Percentiles rank a stretch among this genome's conserved stretches.
Conservation (phyloP, 1,140 invertebrate species). For the Leptopilina clavipes region DNA sequence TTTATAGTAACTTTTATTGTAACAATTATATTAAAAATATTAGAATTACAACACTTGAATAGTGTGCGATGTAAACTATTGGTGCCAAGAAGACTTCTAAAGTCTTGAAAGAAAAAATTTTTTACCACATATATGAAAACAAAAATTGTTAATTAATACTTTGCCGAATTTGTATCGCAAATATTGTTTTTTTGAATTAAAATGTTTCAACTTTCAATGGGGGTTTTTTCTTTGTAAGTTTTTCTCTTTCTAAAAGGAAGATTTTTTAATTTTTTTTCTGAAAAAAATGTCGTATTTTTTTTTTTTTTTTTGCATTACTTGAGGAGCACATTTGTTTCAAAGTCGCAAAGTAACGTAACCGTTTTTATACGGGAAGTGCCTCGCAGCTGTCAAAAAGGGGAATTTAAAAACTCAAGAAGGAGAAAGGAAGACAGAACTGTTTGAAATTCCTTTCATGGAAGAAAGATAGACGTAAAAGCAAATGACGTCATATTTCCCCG, state of each 20-base stretch:
- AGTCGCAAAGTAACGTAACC: not conserved
- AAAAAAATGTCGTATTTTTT: too few relatives aligned
- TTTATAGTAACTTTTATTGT: slow-evolving; percentile 14
- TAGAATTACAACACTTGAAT: not conserved
- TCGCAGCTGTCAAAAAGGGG: slow-evolving; percentile 11
- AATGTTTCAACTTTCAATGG: not conserved
- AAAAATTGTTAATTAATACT: not conserved
- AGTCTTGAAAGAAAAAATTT: not conserved
- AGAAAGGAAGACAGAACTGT: not conserved
- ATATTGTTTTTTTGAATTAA: too few relatives aligned
- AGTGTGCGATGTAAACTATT: slow-evolving; percentile 2
- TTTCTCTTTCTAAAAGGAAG: too few relatives aligned
- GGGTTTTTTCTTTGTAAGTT: not conserved
- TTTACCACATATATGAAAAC: not conserved
- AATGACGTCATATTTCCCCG: slow-evolving; percentile 12
- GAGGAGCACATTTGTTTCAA: slow-evolving; percentile 3
- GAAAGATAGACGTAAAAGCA: not conserved
- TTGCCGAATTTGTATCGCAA: too few relatives aligned
- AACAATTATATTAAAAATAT: not conserved
- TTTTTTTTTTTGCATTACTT: not conserved
- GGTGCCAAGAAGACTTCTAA: slow-evolving; percentile 23
- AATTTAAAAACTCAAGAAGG: not conserved
- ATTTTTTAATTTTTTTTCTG: too few relatives aligned
- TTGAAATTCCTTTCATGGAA: not conserved
- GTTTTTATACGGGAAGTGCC: slow-evolving; percentile 21